Percentiles rank a stretch among this genome's conserved stretches.
Evolutionary conservation across 1,140 invertebrate species (phyloP).

Genomic region (Phortica variegata): DNA sequence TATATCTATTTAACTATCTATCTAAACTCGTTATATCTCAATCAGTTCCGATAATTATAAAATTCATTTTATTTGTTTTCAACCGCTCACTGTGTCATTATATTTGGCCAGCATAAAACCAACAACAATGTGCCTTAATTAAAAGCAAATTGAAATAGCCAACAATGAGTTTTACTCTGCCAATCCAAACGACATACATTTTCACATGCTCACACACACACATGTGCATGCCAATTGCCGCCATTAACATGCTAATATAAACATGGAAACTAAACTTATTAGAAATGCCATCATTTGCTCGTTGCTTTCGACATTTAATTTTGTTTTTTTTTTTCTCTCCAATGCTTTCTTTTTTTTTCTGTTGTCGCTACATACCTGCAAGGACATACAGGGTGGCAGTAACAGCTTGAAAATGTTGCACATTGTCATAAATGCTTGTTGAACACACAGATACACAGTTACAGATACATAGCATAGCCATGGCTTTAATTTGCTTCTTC

Average conservation of each 20-base stretch:
- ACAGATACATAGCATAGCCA: no score
- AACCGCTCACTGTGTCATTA: background rate
- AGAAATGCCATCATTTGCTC: slow-evolving; percentile 36
- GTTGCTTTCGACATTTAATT: no score
- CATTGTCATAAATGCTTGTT: background rate
- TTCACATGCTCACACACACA: slow-evolving; percentile 1
- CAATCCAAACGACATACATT: slow-evolving; percentile 18
- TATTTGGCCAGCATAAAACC: background rate
- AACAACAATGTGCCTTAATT: slow-evolving; percentile 7
- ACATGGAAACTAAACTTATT: slow-evolving; percentile 53
- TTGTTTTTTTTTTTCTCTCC: slow-evolving; percentile 29
- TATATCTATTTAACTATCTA: no score
- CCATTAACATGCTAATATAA: slow-evolving; percentile 51
- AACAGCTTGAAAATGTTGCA: no score
- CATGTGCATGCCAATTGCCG: slow-evolving; percentile 24
- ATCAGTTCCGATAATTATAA: no score
- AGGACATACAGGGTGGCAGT: no score
- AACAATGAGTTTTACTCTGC: slow-evolving; percentile 25
- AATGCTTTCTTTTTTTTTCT: slow-evolving; percentile 13
- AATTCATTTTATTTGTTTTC: no score
- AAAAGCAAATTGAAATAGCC: slow-evolving; percentile 32
- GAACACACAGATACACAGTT: slow-evolving; percentile 6
- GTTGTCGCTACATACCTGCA: no score
- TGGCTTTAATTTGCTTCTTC: no score
- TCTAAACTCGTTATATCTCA: no score